Percentiles rank a stretch among this genome's conserved stretches.
These are phyloP conservation scores for Spodoptera litura DNA, from an alignment of 1,140 invertebrate species.

Conservation along the genomic window DNA sequence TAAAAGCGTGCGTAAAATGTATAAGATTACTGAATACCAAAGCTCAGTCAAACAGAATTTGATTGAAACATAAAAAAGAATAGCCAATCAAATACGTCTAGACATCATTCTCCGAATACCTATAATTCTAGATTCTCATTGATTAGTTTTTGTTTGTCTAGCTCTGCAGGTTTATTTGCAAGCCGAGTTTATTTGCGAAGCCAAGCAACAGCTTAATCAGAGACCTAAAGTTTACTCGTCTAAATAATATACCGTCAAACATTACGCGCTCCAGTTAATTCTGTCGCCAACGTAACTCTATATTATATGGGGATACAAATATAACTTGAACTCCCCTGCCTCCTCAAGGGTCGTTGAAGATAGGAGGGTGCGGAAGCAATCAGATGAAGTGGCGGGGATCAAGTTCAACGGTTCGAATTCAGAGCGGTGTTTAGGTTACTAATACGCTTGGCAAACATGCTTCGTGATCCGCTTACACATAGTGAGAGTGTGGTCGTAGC, in stretches of 20 bases:
- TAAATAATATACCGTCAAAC: constrained; percentile 64
- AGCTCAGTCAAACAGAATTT: constrained; percentile 16
- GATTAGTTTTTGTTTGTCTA: constrained; percentile 52
- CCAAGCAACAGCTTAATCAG: constrained; percentile 60
- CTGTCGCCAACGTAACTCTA: constrained; percentile 56
- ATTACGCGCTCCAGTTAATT: constrained; percentile 62
- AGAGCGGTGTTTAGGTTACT: constrained; percentile 63
- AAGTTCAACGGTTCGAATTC: constrained; percentile 51
- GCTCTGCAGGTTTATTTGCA: constrained; percentile 36
- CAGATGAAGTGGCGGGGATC: constrained; percentile 49
- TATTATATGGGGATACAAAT: constrained; percentile 49
- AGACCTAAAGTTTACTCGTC: constrained; percentile 59
- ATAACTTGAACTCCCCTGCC: constrained; percentile 46
- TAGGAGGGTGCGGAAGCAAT: constrained; percentile 26
- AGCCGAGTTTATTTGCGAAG: constrained; percentile 40
- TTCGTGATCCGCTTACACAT: constrained; percentile 67
- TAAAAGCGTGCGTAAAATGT: constrained; percentile 4
- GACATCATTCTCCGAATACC: constrained; percentile 16
- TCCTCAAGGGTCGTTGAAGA: constrained; percentile 3
- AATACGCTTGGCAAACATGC: constrained; percentile 66
- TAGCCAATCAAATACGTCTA: constrained; percentile 38
- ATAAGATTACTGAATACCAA: constrained; percentile 14
- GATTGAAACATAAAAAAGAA: constrained; percentile 38
- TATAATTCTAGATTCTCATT: constrained; percentile 40
- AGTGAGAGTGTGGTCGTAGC: constrained; percentile 45